Conservation (phyloP, 64 coral and sea anemone genomes). For the Pachyseris speciosa region DNA sequence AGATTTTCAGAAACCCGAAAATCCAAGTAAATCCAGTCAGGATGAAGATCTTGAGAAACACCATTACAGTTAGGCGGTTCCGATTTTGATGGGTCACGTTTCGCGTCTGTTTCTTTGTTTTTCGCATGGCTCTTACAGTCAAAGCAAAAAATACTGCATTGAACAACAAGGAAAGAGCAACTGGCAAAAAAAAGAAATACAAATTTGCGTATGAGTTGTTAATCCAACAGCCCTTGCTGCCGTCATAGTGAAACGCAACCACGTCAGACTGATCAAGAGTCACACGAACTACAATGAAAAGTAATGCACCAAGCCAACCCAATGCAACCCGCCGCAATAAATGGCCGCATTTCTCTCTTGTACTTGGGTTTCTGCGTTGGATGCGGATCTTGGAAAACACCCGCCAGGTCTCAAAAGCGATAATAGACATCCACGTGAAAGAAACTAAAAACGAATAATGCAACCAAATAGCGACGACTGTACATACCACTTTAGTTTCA, state of each 20-base stretch:
- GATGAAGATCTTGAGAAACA: slow-evolving; percentile 11
- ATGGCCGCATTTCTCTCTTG: not conserved
- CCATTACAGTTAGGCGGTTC: not conserved
- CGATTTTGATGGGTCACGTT: not conserved
- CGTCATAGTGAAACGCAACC: slow-evolving; percentile 24
- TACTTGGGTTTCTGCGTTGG: not conserved
- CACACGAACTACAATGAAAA: slow-evolving; percentile 17
- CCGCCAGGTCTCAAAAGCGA: slow-evolving; percentile 45
- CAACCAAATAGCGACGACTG: slow-evolving; percentile 25
- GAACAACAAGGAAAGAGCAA: not conserved
- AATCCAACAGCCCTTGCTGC: slow-evolving; percentile 54
- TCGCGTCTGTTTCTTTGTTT: slow-evolving; percentile 1
- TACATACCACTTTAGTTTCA: not conserved
- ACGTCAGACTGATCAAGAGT: slow-evolving; percentile 5
- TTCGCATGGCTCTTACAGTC: slow-evolving; percentile 36
- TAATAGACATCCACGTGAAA: slow-evolving; percentile 57
- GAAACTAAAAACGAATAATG: slow-evolving; percentile 47
- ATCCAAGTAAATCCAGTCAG: slow-evolving; percentile 52
- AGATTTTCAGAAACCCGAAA: not conserved
- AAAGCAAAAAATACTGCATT: slow-evolving; percentile 23
- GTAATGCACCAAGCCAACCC: slow-evolving; percentile 20
- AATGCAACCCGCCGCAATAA: not conserved
- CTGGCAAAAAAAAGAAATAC: slow-evolving; percentile 5
- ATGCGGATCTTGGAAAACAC: slow-evolving; percentile 4
- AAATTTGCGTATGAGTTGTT: slow-evolving; percentile 33